Evolutionary conservation across 2,888 invertebrate species (phyloP).

Genomic region (Eristalinus aeneus): DNA sequence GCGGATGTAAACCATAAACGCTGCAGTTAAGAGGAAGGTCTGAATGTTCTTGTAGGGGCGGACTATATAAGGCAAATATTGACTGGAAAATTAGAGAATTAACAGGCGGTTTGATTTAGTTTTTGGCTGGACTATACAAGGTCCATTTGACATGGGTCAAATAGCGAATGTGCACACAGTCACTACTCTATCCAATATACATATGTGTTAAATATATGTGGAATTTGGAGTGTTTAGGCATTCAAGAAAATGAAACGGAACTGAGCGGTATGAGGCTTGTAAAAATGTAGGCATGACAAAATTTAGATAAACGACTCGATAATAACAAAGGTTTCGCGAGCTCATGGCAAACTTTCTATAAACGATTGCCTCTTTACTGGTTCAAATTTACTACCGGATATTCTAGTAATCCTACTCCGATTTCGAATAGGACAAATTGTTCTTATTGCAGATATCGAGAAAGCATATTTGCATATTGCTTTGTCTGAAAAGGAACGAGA

Average conservation of each 20-base stretch:
- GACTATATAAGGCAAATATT: neutral
- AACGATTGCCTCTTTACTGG: constrained; percentile 31
- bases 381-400: constrained; percentile 29
- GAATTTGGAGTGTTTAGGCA: neutral
- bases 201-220: neutral
- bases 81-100: neutral
- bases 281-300: neutral
- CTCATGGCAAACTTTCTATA: constrained; percentile 1
- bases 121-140: neutral
- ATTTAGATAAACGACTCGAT: neutral
- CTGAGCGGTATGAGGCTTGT: neutral
- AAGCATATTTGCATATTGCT: constrained; percentile 8
- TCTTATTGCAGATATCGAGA: constrained; percentile 16
- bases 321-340: constrained; percentile 8
- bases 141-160: neutral
- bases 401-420: neutral
- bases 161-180: too few species aligned
- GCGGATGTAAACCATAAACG: too few species aligned
- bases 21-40: neutral
- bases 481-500: neutral
- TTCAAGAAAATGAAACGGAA: too few species aligned
- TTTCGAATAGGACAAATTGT: constrained; percentile 11
- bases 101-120: neutral
- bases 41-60: neutral
- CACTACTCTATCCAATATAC: too few species aligned